Evolutionary conservation across 2,888 invertebrate genomes (phyloP).

Genomic region (Hoplodrina blanda): DNA sequence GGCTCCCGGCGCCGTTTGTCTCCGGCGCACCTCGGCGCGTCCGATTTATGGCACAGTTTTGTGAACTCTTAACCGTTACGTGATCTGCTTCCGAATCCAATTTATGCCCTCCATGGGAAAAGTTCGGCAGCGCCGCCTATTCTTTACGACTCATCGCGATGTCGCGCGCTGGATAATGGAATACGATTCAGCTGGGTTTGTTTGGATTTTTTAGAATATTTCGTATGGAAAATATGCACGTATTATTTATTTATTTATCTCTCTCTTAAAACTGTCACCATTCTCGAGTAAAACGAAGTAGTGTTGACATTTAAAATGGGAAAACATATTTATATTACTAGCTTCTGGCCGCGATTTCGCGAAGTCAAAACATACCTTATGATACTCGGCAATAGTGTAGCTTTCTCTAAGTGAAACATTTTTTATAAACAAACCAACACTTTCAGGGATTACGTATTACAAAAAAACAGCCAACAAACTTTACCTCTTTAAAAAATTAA

Average conservation of each 20-base stretch:
- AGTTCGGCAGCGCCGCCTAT: conserved; percentile 84
- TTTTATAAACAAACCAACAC: no score
- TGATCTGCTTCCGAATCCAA: conserved; percentile 90
- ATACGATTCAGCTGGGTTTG: conserved; percentile 64
- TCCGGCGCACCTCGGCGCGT: conserved; percentile 89
- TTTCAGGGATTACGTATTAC: no score
- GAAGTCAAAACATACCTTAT: no score
- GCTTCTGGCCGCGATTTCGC: no score
- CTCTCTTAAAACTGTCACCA: not conserved
- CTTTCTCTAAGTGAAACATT: no score
- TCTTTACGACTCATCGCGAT: conserved; percentile 87
- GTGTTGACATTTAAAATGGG: no score
- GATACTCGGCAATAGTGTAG: no score
- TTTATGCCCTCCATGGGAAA: conserved; percentile 89
- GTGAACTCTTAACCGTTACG: conserved; percentile 91
- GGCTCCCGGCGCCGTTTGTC: conserved; percentile 87
- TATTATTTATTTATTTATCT: not conserved
- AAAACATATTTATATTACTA: no score
- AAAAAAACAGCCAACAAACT: no score
- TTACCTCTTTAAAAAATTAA: no score
- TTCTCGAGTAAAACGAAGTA: not conserved
- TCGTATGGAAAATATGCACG: not conserved
- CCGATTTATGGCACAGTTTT: conserved; percentile 91
- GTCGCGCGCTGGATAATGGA: conserved; percentile 73
- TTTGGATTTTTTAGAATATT: conserved; percentile 26